Percentiles rank a stretch among this genome's conserved stretches.
Conservation (phyloP, 1,140 invertebrate species). For the Apis cerana region DNA sequence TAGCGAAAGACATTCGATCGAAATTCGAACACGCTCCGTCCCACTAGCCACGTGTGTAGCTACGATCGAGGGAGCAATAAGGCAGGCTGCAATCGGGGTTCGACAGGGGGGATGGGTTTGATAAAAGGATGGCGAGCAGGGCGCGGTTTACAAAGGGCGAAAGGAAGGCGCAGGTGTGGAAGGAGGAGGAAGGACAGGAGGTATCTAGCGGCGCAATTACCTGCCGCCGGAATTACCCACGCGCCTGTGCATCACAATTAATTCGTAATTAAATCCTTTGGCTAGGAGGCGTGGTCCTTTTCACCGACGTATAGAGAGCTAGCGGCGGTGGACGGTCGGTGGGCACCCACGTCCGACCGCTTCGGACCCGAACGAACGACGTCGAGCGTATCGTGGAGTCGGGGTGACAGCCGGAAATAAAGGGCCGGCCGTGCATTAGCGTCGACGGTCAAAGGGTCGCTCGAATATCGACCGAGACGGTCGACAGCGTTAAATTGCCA, state of each 20-base stretch:
- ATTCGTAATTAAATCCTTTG: slow-evolving; percentile 74
- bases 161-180: slow-evolving; percentile 30
- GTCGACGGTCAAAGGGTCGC: slow-evolving; percentile 72
- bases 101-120: slow-evolving; percentile 2
- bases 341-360: slow-evolving; percentile 51
- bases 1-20: neutral
- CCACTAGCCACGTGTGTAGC: too few species aligned
- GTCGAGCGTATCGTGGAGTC: slow-evolving; percentile 59
- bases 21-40: neutral
- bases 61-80: slow-evolving; percentile 13
- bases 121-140: slow-evolving; percentile 34
- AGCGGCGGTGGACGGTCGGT: slow-evolving; percentile 44
- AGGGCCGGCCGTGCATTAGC: slow-evolving; percentile 73
- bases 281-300: slow-evolving; percentile 56
- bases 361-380: slow-evolving; percentile 46
- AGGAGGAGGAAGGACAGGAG: neutral
- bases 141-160: slow-evolving; percentile 20
- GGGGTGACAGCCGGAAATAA: slow-evolving; percentile 75
- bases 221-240: slow-evolving; percentile 65
- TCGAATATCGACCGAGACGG: slow-evolving; percentile 72
- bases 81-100: neutral
- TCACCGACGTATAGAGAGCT: slow-evolving; percentile 33
- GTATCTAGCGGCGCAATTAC: slow-evolving; percentile 48
- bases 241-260: slow-evolving; percentile 72
- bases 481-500: slow-evolving; percentile 75